Conservation (phyloP, 1,140 invertebrate genomes). For the Trichoplusia ni region DNA sequence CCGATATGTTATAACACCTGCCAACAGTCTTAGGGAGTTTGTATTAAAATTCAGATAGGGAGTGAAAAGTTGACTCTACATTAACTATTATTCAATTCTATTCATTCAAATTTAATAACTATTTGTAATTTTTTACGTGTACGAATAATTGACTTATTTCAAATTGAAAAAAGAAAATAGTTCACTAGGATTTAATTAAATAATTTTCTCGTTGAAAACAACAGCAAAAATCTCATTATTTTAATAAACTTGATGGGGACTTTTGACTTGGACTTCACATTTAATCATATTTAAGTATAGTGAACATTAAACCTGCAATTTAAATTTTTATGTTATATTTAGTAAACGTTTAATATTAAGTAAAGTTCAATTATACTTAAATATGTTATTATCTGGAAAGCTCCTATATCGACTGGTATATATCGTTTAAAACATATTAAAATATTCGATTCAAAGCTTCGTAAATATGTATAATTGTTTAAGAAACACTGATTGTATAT, state of each 20-base stretch:
- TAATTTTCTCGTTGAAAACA: background rate
- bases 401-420: background rate
- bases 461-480: background rate
- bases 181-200: too few relatives aligned
- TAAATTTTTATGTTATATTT: background rate
- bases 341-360: background rate
- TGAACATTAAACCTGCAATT: background rate
- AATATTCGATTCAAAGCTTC: background rate
- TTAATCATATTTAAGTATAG: conserved; percentile 3
- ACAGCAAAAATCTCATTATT: background rate
- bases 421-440: background rate
- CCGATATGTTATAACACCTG: conserved; percentile 34
- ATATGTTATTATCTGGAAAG: background rate
- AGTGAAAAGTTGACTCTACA: too few relatives aligned
- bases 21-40: too few relatives aligned
- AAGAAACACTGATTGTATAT: background rate
- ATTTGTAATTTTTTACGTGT: too few relatives aligned
- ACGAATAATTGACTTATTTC: too few relatives aligned
- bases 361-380: conserved; percentile 18
- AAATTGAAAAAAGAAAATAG: too few relatives aligned
- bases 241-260: background rate
- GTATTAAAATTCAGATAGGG: too few relatives aligned
- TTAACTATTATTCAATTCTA: too few relatives aligned
- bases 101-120: too few relatives aligned
- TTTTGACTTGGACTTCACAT: background rate